Percentiles rank a stretch among this genome's conserved stretches.
Evolutionary conservation across 2,888 invertebrate species (phyloP).

Genomic region (Atethmia centrago): DNA sequence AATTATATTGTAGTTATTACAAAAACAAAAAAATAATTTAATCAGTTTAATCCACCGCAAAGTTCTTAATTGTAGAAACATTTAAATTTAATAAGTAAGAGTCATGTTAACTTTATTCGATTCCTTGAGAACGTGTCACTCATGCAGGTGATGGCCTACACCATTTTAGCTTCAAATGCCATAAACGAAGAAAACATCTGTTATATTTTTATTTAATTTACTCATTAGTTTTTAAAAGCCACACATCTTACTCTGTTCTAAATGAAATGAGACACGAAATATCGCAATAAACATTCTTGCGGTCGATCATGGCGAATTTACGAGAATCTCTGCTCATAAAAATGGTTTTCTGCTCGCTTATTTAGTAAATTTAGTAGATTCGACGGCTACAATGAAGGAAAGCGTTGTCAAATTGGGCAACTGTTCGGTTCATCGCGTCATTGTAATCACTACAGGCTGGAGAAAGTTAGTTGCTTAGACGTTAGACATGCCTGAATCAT

Average conservation of each 20-base stretch:
- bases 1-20: slow-evolving; percentile 31
- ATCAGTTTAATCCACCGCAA: slow-evolving; percentile 13
- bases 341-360: slow-evolving; percentile 59
- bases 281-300: slow-evolving; percentile 53
- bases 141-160: slow-evolving; percentile 55
- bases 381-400: slow-evolving; percentile 73
- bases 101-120: slow-evolving; percentile 33
- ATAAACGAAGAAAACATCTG: slow-evolving; percentile 49
- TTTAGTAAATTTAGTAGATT: slow-evolving; percentile 59
- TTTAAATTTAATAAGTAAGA: slow-evolving; percentile 30
- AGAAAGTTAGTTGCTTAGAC: slow-evolving; percentile 78
- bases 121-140: slow-evolving; percentile 39
- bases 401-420: slow-evolving; percentile 76
- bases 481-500: slow-evolving; percentile 74
- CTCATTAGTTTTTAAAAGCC: slow-evolving; percentile 28
- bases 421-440: slow-evolving; percentile 75
- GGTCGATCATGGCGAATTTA: slow-evolving; percentile 23
- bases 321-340: slow-evolving; percentile 35
- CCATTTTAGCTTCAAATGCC: slow-evolving; percentile 18
- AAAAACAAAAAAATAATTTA: slow-evolving; percentile 14
- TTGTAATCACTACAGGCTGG: slow-evolving; percentile 67
- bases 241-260: slow-evolving; percentile 30
- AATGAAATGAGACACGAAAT: slow-evolving; percentile 50
- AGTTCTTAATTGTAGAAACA: slow-evolving; percentile 39
- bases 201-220: slow-evolving; percentile 51